Evolutionary conservation across 2,888 invertebrate species (phyloP).

Genomic region (Patella ulyssiponensis): DNA sequence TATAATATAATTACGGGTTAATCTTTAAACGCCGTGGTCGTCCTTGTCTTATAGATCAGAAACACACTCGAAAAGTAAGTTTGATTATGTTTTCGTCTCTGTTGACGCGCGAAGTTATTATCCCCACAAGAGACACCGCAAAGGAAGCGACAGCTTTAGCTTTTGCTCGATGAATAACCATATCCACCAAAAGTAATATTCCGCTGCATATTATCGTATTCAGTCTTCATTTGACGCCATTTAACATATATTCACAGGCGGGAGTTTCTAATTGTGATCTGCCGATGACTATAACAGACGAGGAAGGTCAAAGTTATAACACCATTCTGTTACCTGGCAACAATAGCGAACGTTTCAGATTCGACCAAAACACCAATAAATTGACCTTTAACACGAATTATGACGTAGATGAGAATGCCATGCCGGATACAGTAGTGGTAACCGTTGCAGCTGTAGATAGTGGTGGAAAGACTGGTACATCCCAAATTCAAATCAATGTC

Average conservation of each 20-base stretch:
- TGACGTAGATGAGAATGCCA: slow-evolving; percentile 14
- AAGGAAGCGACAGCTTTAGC: too few species aligned
- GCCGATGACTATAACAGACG: background rate
- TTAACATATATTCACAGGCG: background rate
- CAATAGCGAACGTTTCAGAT: slow-evolving; percentile 28
- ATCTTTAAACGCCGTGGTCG: too few species aligned
- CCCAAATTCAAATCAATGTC: slow-evolving; percentile 28
- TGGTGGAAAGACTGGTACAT: slow-evolving; percentile 24
- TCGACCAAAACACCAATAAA: background rate
- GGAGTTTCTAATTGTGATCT: slow-evolving; percentile 14
- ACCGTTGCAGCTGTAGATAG: slow-evolving; percentile 31
- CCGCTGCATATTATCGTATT: too few species aligned
- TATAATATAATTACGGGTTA: too few species aligned
- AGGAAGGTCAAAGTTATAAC: slow-evolving; percentile 6
- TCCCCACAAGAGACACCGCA: too few species aligned
- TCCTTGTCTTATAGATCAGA: too few species aligned
- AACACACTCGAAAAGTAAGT: too few species aligned
- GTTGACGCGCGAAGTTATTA: too few species aligned
- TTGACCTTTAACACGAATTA: slow-evolving; percentile 15
- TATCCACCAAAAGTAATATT: too few species aligned
- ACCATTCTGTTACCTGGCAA: slow-evolving; percentile 21
- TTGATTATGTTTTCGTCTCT: too few species aligned
- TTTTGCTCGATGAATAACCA: too few species aligned
- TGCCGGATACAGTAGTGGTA: slow-evolving; percentile 19
- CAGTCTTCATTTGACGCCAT: too few species aligned